Conservation (phyloP, 2,888 invertebrate species). For the Macrosoma leucophasiata region DNA sequence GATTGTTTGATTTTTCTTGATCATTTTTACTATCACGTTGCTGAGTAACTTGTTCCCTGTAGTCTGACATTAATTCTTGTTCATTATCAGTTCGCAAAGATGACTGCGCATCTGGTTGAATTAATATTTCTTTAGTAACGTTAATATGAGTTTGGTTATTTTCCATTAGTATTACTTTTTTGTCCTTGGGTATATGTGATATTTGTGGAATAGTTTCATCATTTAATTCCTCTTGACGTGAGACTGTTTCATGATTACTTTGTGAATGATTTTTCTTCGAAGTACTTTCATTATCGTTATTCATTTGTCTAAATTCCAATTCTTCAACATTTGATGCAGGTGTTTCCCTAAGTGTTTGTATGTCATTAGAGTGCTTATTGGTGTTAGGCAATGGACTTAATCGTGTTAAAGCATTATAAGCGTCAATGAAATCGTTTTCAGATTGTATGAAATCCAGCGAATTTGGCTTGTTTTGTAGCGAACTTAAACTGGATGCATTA, state of each 20-base stretch:
- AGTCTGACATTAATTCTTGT: no score
- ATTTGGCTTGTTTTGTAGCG: slow-evolving; percentile 28
- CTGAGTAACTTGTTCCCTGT: no score
- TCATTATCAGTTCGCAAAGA: no score
- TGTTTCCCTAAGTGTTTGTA: slow-evolving; percentile 13
- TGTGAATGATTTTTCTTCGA: background rate
- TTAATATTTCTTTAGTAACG: no score
- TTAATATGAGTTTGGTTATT: no score
- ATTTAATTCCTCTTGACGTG: background rate
- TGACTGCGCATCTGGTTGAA: no score
- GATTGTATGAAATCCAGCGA: slow-evolving; percentile 53
- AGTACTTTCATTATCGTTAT: background rate
- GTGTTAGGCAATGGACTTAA: slow-evolving; percentile 59
- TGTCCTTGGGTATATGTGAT: no score
- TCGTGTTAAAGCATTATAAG: slow-evolving; percentile 63
- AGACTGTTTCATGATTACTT: background rate
- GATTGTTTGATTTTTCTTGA: slow-evolving; percentile 51
- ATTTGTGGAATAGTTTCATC: background rate
- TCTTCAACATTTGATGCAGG: slow-evolving; percentile 1
- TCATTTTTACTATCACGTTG: no score
- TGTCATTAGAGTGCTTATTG: slow-evolving; percentile 22
- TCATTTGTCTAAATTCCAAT: slow-evolving; percentile 1
- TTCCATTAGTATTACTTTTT: no score
- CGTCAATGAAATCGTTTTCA: slow-evolving; percentile 68
- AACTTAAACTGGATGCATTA: slow-evolving; percentile 12